Evolutionary conservation across 2,797 vertebrate genomes (phyloP).

Genomic region (Epinephelus awoara): DNA sequence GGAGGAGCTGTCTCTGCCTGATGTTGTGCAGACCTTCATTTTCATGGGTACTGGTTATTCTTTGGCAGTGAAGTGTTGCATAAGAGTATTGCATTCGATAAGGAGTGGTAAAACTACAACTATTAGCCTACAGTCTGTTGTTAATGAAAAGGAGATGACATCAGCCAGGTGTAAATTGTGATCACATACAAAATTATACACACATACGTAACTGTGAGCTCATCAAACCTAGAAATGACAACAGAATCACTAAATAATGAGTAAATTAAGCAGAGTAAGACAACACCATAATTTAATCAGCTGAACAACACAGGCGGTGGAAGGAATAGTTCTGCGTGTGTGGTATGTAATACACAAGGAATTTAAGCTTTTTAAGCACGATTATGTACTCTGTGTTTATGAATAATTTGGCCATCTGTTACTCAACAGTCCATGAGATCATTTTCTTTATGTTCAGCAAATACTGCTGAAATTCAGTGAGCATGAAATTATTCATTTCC

Average conservation of each 20-base stretch:
- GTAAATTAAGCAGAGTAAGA: conserved; percentile 42
- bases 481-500: conserved; percentile 15
- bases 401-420: conserved; percentile 22
- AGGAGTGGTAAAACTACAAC: conserved; percentile 1
- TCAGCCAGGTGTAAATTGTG: conserved; percentile 24
- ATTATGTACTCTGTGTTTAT: conserved; percentile 29
- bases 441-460: conserved; percentile 32
- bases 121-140: conserved; percentile 15
- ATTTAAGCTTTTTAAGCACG: conserved; percentile 9
- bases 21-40: conserved; percentile 51
- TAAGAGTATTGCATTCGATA: conserved; percentile 28
- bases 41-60: conserved; percentile 19
- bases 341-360: conserved; percentile 18
- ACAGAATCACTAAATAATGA: conserved; percentile 39
- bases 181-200: conserved; percentile 53
- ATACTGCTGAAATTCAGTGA: conserved; percentile 24
- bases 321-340: conserved; percentile 36
- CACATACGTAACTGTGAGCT: conserved; percentile 48
- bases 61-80: conserved; percentile 13
- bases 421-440: conserved; percentile 8
- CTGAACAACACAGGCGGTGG: conserved; percentile 17
- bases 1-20: conserved; percentile 16
- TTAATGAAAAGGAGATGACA: conserved; percentile 36
- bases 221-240: conserved; percentile 33
- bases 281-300: conserved; percentile 34